Evolutionary conservation across 2,888 invertebrate genomes (phyloP).

Genomic region (Cheilosia urbana): DNA sequence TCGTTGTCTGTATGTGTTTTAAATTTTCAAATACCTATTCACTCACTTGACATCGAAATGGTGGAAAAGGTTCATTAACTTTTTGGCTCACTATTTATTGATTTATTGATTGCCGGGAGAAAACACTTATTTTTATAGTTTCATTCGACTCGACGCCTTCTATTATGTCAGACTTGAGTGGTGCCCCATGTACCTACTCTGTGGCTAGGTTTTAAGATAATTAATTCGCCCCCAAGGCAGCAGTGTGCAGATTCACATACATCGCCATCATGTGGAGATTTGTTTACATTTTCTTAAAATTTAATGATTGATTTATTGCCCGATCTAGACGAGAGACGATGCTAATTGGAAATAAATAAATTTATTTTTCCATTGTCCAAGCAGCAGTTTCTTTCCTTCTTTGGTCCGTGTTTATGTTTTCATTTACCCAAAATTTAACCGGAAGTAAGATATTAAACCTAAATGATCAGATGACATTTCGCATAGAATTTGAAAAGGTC

Average conservation of each 20-base stretch:
- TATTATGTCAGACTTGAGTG: slow-evolving; percentile 35
- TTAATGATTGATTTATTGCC: slow-evolving; percentile 30
- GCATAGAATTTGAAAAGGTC: slow-evolving; percentile 7
- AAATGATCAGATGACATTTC: neutral
- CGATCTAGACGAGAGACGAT: slow-evolving; percentile 5
- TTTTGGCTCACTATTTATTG: neutral
- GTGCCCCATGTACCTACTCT: slow-evolving; percentile 17
- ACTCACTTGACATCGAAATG: slow-evolving; percentile 13
- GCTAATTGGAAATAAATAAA: slow-evolving; percentile 16
- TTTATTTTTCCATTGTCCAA: neutral
- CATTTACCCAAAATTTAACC: neutral
- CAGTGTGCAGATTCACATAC: neutral
- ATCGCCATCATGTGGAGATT: neutral
- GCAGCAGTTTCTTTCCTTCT: neutral
- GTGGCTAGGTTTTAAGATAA: neutral
- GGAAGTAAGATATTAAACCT: slow-evolving; percentile 1
- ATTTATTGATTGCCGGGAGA: slow-evolving; percentile 12
- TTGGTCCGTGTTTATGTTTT: neutral
- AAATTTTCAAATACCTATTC: neutral
- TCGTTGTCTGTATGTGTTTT: neutral
- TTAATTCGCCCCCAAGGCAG: neutral
- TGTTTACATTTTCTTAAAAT: slow-evolving; percentile 5
- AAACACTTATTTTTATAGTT: slow-evolving; percentile 20
- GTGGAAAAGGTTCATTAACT: slow-evolving; percentile 9
- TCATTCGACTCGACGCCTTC: slow-evolving; percentile 11